Percentiles rank a stretch among this genome's conserved stretches.
Evolutionary conservation across 2,888 invertebrate species (phyloP).

Genomic region (Heliconius erato): DNA sequence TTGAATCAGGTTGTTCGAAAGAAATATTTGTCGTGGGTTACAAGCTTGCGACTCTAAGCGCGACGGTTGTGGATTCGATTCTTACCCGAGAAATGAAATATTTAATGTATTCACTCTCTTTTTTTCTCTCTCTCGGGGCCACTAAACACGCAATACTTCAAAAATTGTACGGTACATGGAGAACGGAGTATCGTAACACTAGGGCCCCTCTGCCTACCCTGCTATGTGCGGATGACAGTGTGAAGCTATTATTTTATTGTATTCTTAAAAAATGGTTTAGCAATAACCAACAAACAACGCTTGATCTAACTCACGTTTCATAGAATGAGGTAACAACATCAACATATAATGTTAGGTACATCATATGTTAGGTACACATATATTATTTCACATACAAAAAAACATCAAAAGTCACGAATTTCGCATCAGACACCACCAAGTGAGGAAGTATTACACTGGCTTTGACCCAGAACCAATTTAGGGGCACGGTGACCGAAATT

Average conservation of each 20-base stretch:
- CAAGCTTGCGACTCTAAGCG: too few species aligned
- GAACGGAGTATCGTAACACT: too few species aligned
- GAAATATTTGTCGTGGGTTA: background rate
- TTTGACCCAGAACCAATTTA: slow-evolving; percentile 48
- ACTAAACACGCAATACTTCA: too few species aligned
- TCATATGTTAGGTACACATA: background rate
- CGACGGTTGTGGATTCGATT: too few species aligned
- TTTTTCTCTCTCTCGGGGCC: too few species aligned
- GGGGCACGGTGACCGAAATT: slow-evolving; percentile 32
- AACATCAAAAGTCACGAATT: slow-evolving; percentile 16
- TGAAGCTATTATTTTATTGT: too few species aligned
- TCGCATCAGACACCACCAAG: background rate
- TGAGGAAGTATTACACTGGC: slow-evolving; percentile 34
- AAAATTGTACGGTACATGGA: too few species aligned
- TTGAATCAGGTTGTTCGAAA: background rate
- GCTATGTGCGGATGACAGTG: too few species aligned
- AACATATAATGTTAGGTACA: background rate
- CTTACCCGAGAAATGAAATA: too few species aligned
- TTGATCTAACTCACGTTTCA: slow-evolving; percentile 9
- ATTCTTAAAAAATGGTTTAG: background rate
- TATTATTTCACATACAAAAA: slow-evolving; percentile 12
- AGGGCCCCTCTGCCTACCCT: too few species aligned
- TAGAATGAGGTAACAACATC: background rate
- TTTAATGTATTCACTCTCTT: too few species aligned
- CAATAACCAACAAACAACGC: background rate